Conservation (phyloP, 2,113 vertebrate species). For the Argyrosomus japonicus region DNA sequence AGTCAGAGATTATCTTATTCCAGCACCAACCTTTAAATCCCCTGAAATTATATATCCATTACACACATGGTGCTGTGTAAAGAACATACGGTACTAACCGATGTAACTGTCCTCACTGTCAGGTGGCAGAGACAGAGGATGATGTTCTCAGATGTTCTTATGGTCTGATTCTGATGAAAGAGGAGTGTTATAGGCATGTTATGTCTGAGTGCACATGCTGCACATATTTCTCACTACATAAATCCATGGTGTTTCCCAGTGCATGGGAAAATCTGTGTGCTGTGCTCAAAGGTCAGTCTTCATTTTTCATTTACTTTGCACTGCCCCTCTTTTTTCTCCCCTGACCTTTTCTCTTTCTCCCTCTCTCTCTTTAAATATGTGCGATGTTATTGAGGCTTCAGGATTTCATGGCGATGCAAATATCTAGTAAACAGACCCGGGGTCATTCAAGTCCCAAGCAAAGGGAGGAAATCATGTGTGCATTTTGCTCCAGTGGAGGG, state of each 20-base stretch:
- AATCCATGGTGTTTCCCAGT: conserved; percentile 45
- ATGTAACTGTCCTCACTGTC: background rate
- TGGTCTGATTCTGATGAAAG: conserved; percentile 24
- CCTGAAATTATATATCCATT: conserved; percentile 57
- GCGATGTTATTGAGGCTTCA: conserved; percentile 39
- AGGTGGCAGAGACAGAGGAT: conserved; percentile 18
- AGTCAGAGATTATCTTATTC: conserved; percentile 62
- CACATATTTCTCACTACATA: conserved; percentile 59
- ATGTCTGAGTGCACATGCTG: conserved; percentile 33
- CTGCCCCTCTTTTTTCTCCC: conserved; percentile 19
- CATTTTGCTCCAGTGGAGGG: conserved; percentile 31
- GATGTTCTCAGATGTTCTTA: conserved; percentile 8
- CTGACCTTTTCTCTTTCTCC: conserved; percentile 10
- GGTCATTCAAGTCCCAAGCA: conserved; percentile 54
- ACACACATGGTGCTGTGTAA: conserved; percentile 20
- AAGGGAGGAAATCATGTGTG: conserved; percentile 32
- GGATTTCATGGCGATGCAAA: conserved; percentile 58
- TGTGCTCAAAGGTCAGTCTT: conserved; percentile 61
- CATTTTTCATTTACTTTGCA: conserved; percentile 53
- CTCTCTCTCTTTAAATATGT: conserved; percentile 45
- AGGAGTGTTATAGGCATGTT: conserved; percentile 27
- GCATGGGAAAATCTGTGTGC: conserved; percentile 63
- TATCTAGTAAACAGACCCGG: conserved; percentile 64
- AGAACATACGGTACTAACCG: conserved; percentile 19
- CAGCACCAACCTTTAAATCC: conserved; percentile 59